Evolutionary conservation across 2,113 vertebrate genomes (phyloP).

Genomic region (Pycnonotus jocosus): DNA sequence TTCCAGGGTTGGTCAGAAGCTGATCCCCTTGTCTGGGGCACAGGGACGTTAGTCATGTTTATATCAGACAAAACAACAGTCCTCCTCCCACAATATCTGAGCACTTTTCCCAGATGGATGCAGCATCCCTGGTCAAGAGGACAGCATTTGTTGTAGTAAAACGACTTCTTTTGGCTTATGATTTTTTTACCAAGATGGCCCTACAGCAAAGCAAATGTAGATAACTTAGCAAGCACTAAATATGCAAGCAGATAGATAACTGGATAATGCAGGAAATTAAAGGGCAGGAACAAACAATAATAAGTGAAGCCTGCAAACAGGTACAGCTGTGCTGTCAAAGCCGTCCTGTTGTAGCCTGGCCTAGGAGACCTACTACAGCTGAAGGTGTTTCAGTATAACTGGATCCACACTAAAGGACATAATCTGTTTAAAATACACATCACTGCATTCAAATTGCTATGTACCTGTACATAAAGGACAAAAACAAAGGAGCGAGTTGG

Average conservation of each 20-base stretch:
- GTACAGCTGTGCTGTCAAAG: background rate
- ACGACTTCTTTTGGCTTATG: background rate
- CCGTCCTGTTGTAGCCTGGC: background rate
- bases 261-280: background rate
- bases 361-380: background rate
- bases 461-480: background rate
- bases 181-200: background rate
- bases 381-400: background rate
- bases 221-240: background rate
- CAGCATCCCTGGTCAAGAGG: background rate
- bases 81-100: background rate
- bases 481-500: background rate
- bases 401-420: background rate
- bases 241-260: background rate
- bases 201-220: background rate
- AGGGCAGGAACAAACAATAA: background rate
- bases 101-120: background rate
- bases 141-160: background rate
- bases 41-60: background rate
- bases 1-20: background rate
- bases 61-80: background rate
- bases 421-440: background rate
- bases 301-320: background rate
- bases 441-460: background rate
- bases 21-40: background rate